Evolutionary conservation across 2,113 vertebrate genomes (phyloP).

Genomic region (Oreocharis arfaki): DNA sequence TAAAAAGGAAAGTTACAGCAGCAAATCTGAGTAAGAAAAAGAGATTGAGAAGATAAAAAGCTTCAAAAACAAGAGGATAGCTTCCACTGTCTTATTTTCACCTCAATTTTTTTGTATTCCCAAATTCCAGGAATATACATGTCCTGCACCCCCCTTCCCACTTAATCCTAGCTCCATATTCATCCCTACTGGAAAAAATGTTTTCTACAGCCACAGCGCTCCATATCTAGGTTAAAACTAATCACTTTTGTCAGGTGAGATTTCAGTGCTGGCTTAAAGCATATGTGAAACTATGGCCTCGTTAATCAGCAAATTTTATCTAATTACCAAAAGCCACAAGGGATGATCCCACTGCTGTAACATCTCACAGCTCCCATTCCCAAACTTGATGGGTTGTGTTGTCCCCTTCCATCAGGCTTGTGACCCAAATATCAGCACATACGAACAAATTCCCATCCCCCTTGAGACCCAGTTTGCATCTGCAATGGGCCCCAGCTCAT

Average conservation of each 20-base stretch:
- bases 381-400: background rate
- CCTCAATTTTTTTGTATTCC: background rate
- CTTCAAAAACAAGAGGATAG: background rate
- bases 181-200: background rate
- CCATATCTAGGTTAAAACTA: constrained; percentile 22
- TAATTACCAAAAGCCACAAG: constrained; percentile 47
- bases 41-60: background rate
- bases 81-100: background rate
- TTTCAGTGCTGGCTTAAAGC: background rate
- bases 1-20: background rate
- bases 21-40: background rate
- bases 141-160: background rate
- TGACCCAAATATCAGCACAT: constrained; percentile 34
- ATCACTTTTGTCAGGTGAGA: constrained; percentile 10
- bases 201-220: background rate
- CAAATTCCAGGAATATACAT: background rate
- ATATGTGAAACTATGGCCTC: background rate
- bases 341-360: background rate
- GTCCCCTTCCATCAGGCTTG: background rate
- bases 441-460: background rate
- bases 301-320: constrained; percentile 33
- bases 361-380: background rate
- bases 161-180: background rate
- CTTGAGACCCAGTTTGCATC: background rate
- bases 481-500: background rate